Base-by-base conservation (phyloP, 1,140 invertebrate genomes). In the Formica selysi region DNA sequence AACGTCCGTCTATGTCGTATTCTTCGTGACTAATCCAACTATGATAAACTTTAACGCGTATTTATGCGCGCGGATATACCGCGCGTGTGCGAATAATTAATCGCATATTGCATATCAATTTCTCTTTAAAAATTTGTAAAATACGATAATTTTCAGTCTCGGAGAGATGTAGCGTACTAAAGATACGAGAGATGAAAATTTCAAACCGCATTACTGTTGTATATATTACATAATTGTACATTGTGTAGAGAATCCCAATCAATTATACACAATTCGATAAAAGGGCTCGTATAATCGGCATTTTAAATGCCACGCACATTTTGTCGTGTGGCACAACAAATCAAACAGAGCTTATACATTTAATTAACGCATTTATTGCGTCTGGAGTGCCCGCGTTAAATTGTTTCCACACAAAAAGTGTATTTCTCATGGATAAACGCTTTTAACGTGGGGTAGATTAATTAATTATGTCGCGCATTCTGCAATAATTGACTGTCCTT, bases 391-490 rank as follows among this genome's bases (percentile, higher is more conserved):
- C 22, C 32, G 76, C 44, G 5, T 19, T 70, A 68, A 83, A 83
- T 83, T 83, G 68, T 62, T 83, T 83, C 54, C 68, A 61, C 19
- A 54, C 36, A 68, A 74, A 83, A 83, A 83, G 79, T 83, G 67
- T 59, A 36, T 74, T 83, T 83, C 79, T 83, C 79, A 74, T 38
- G 68, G 54, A 83, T 83, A 83, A 83, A 83, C 79, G 79, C 79
- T 83, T 83, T 81, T 22, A 19, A 11, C 67, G 48, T 3, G 11
- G n/a, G 38, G 29, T n/a, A 32, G 38, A 57, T 83, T 74, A 83
- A 83, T 83, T 83, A 83, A 83, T 83, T 83, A 83, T 74, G 68
- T 74, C 54, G 36, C 36, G 36, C 79, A 57, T 83, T 83, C 29
- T 36, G 41, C 79, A 61, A 73, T 83, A 83, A 83, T 83, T 83